These are phyloP conservation scores for Sthenelais limicola DNA, from an alignment of 2,888 invertebrate species.

Conservation along the genomic window DNA sequence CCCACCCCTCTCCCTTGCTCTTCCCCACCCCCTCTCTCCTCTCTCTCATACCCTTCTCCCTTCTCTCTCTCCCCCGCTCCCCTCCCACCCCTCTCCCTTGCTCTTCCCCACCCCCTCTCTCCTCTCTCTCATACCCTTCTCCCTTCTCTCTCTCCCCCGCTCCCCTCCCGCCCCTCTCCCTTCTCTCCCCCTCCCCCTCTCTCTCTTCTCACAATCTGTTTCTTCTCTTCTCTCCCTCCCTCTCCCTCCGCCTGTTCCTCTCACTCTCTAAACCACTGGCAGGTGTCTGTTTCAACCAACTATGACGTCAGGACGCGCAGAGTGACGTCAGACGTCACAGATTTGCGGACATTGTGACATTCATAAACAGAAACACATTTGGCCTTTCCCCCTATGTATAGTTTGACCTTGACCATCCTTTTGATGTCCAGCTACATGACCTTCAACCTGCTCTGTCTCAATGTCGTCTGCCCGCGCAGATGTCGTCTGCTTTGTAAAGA, in stretches of 20 bases:
- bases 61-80: not conserved
- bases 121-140: not conserved
- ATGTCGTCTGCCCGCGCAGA: too few relatives aligned
- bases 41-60: not conserved
- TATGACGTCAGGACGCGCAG: too few relatives aligned
- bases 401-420: too few relatives aligned
- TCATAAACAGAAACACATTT: too few relatives aligned
- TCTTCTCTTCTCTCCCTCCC: not conserved
- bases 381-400: too few relatives aligned
- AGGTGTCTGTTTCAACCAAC: too few relatives aligned
- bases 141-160: conserved; percentile 6
- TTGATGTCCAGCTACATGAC: too few relatives aligned
- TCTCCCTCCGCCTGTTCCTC: not conserved
- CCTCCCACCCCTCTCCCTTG: not conserved
- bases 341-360: too few relatives aligned
- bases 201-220: too few relatives aligned
- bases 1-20: not conserved
- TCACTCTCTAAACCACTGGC: not conserved
- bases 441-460: too few relatives aligned
- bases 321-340: too few relatives aligned
- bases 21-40: not conserved
- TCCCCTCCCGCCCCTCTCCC: not conserved
- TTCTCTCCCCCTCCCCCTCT: not conserved
- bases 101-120: not conserved
- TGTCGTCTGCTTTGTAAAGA: too few relatives aligned